Percentiles rank a stretch among this genome's conserved stretches.
Conservation (phyloP, 1,140 invertebrate species). For the Ridgeia piscesae region DNA sequence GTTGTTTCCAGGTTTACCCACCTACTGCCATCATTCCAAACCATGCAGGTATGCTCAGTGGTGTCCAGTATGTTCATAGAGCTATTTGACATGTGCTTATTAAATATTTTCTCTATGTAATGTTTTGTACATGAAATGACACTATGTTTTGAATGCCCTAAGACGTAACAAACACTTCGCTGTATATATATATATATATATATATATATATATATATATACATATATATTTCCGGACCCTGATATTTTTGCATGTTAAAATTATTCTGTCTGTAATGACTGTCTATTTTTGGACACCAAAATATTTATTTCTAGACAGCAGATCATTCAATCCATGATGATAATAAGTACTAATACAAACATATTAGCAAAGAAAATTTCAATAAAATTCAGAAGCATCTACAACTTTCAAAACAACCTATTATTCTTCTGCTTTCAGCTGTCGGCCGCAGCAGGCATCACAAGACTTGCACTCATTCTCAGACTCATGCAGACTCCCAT, state of each 20-base stretch:
- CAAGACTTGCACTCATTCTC: constrained; percentile 47
- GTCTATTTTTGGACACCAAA: too few relatives aligned
- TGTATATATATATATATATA: too few relatives aligned
- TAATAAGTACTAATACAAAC: too few relatives aligned
- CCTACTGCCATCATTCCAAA: constrained; percentile 52
- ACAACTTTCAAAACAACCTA: neutral
- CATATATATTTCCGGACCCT: too few relatives aligned
- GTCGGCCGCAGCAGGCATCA: constrained; percentile 51
- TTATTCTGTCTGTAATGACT: too few relatives aligned
- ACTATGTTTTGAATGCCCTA: too few relatives aligned
- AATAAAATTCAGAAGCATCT: neutral
- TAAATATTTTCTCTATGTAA: neutral
- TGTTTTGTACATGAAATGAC: too few relatives aligned
- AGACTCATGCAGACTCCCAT: constrained; percentile 48
- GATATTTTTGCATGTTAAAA: too few relatives aligned
- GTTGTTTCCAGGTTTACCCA: constrained; percentile 48
- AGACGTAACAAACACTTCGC: too few relatives aligned
- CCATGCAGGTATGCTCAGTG: constrained; percentile 29
- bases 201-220: too few relatives aligned
- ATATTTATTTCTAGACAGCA: too few relatives aligned
- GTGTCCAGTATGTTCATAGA: neutral
- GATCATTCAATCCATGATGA: too few relatives aligned
- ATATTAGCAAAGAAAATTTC: neutral
- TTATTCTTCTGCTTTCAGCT: constrained; percentile 36
- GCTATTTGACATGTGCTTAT: neutral